These are phyloP conservation scores for Acrossocheilus fasciatus DNA, from an alignment of 2,797 vertebrate genomes.

Conservation along the genomic window DNA sequence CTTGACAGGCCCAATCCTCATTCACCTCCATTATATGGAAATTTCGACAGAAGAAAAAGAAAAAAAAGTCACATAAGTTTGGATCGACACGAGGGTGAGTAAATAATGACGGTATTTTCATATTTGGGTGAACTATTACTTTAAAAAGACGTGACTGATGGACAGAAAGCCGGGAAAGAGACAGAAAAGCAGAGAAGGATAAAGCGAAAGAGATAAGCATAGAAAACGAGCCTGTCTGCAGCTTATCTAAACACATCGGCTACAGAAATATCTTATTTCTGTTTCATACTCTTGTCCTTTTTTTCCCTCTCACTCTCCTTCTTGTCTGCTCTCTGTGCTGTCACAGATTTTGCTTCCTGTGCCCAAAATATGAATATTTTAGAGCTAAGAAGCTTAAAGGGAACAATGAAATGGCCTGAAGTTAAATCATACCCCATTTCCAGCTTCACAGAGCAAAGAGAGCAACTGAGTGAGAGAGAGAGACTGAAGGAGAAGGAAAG, in stretches of 20 bases:
- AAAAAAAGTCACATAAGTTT: not conserved
- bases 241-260: conserved; percentile 70
- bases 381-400: conserved; percentile 83
- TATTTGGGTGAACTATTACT: not conserved
- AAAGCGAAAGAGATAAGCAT: conserved; percentile 4
- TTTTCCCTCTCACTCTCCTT: conserved; percentile 61
- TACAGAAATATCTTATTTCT: conserved; percentile 59
- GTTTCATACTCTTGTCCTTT: conserved; percentile 60
- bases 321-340: conserved; percentile 61
- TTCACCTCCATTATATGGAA: not conserved
- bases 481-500: conserved; percentile 27
- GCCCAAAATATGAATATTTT: conserved; percentile 84
- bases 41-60: not conserved
- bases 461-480: conserved; percentile 33
- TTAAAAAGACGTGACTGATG: not conserved
- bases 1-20: not conserved
- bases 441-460: conserved; percentile 70
- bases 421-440: conserved; percentile 82
- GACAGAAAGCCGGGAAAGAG: conserved; percentile 5
- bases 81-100: not conserved
- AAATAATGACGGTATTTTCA: conserved; percentile 5
- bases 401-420: conserved; percentile 82
- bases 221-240: conserved; percentile 48
- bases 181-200: conserved; percentile 27
- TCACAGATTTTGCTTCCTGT: conserved; percentile 76